A percentile compares a stretch with the other conserved stretches of the same genome.
Evolutionary conservation across 2,888 invertebrate genomes (phyloP).

Genomic region (Epistrophe grossulariae): DNA sequence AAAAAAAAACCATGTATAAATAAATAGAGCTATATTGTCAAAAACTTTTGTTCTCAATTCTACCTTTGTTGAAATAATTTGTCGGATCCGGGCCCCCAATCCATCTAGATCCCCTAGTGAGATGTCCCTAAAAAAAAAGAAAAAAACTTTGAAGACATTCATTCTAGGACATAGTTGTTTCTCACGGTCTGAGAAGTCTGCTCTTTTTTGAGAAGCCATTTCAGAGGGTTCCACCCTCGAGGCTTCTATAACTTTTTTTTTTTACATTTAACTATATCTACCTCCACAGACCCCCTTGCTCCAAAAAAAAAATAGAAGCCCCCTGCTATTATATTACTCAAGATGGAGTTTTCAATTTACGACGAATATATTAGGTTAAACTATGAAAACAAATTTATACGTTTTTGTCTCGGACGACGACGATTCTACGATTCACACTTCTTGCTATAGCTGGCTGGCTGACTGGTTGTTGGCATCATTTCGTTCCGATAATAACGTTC

Average conservation of each 20-base stretch:
- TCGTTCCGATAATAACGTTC: conserved; percentile 68
- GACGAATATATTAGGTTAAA: conserved; percentile 73
- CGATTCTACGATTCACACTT: conserved; percentile 58
- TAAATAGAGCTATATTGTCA: conserved; percentile 44
- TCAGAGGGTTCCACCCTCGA: neutral
- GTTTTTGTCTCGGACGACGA: conserved; percentile 27
- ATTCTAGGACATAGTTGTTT: conserved; percentile 2
- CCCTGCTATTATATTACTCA: conserved; percentile 20
- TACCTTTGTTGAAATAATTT: conserved; percentile 47
- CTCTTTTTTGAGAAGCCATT: neutral
- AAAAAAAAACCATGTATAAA: neutral
- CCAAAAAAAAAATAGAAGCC: neutral
- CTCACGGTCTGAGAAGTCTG: neutral
- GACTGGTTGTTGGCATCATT: conserved; percentile 60
- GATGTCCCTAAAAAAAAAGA: conserved; percentile 34
- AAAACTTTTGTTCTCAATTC: conserved; percentile 45
- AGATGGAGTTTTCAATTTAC: conserved; percentile 72
- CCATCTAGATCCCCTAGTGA: conserved; percentile 40
- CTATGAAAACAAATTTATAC: conserved; percentile 71
- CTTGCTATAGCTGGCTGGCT: conserved; percentile 5
- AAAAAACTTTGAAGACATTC: conserved; percentile 46
- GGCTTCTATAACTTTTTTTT: conserved; percentile 15
- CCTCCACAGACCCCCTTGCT: neutral
- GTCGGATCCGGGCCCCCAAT: conserved; percentile 20
- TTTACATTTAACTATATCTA: conserved; percentile 1